Evolutionary conservation across 2,113 vertebrate species (phyloP).

Genomic region (Ciconia boyciana): DNA sequence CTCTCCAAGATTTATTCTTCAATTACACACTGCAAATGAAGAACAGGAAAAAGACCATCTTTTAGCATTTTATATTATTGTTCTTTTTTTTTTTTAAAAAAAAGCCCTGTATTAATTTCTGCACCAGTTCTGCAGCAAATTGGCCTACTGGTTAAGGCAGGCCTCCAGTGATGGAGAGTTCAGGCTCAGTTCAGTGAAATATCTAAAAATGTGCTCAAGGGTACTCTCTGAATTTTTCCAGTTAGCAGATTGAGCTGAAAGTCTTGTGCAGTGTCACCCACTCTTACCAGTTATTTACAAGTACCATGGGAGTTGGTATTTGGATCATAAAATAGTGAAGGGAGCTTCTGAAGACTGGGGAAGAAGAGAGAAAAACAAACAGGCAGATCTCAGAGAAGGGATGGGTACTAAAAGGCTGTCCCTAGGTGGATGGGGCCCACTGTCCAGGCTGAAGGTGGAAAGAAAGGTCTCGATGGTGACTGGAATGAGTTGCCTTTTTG

Average conservation of each 20-base stretch:
- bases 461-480: accelerated
- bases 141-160: background rate
- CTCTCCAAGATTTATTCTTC: slow-evolving; percentile 42
- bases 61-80: background rate
- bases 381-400: background rate
- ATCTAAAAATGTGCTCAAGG: background rate
- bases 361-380: background rate
- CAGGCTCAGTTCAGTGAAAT: background rate
- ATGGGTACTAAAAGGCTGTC: background rate
- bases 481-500: background rate
- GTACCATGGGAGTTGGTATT: background rate
- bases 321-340: background rate
- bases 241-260: background rate
- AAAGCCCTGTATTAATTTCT: background rate
- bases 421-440: background rate
- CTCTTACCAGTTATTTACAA: background rate
- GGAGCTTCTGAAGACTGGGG: background rate
- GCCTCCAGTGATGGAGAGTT: background rate
- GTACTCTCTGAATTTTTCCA: background rate
- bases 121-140: background rate
- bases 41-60: background rate
- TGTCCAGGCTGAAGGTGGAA: background rate
- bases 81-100: background rate
- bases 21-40: slow-evolving; percentile 14
- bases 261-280: background rate